Conservation (phyloP, 64 coral and sea anemone genomes). For the Actinia equina region DNA sequence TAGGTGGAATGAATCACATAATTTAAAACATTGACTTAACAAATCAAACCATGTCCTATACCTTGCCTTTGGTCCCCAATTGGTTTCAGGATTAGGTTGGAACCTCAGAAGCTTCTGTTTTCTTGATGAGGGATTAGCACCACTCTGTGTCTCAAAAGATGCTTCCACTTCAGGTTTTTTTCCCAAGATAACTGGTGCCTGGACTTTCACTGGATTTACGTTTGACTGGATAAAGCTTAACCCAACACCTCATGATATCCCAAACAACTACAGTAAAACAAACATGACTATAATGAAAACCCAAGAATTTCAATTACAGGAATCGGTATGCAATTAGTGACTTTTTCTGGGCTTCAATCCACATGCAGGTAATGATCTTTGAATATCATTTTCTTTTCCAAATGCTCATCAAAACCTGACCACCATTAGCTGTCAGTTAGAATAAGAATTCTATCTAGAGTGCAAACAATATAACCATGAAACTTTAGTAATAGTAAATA, state of each 20-base stretch:
- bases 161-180: slow-evolving; percentile 68
- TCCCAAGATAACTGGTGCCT: slow-evolving; percentile 51
- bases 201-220: slow-evolving; percentile 66
- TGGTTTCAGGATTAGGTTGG: slow-evolving; percentile 88
- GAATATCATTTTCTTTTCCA: too few species aligned
- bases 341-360: too few species aligned
- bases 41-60: neutral
- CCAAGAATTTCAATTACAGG: too few species aligned
- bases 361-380: neutral
- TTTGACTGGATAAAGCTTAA: slow-evolving; percentile 84
- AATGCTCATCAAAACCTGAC: too few species aligned
- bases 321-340: too few species aligned
- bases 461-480: too few species aligned
- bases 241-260: slow-evolving; percentile 96
- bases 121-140: slow-evolving; percentile 81
- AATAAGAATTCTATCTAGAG: too few species aligned
- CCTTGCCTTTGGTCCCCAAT: slow-evolving; percentile 98
- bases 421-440: too few species aligned
- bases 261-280: slow-evolving; percentile 82
- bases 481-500: too few species aligned
- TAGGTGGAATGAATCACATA: neutral
- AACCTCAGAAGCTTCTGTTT: slow-evolving; percentile 77
- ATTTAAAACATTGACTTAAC: neutral
- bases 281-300: neutral
- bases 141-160: slow-evolving; percentile 65